These are phyloP conservation scores for Pogonocichla stellata DNA, from an alignment of 2,113 vertebrate species.

Conservation along the genomic window DNA sequence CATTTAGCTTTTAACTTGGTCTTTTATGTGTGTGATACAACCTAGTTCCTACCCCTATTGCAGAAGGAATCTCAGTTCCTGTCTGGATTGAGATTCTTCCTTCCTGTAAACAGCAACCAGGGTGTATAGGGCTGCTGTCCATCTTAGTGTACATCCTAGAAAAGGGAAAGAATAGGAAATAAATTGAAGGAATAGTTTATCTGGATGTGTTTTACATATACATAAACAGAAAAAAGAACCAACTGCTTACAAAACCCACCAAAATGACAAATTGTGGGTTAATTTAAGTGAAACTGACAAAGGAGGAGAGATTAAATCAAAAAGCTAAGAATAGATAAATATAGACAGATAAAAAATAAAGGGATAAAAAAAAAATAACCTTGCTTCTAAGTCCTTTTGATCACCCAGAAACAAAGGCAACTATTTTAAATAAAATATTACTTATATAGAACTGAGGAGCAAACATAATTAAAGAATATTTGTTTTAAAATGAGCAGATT, in stretches of 20 bases:
- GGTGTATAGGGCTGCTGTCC: not conserved
- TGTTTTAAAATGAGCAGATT: not conserved
- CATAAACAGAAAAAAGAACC: not conserved
- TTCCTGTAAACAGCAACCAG: not conserved
- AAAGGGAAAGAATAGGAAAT: not conserved
- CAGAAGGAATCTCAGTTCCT: not conserved
- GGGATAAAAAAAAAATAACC: not conserved
- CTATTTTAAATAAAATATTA: not conserved
- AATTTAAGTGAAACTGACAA: not conserved
- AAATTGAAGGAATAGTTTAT: not conserved
- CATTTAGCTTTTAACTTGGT: not conserved
- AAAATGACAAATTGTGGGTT: not conserved
- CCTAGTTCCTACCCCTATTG: not conserved
- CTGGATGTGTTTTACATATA: not conserved
- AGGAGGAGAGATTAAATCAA: not conserved
- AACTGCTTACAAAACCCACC: not conserved
- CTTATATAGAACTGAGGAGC: not conserved
- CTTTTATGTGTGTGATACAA: not conserved
- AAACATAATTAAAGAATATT: not conserved
- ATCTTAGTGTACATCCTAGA: not conserved
- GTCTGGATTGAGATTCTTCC: not conserved
- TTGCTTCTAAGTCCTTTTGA: not conserved
- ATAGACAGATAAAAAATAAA: not conserved
- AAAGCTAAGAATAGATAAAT: not conserved
- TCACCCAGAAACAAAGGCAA: not conserved